Evolutionary conservation across 2,888 invertebrate genomes (phyloP), one percentile per base, ranked within the genome.

Genomic region (Eustalomyia histrio): DNA sequence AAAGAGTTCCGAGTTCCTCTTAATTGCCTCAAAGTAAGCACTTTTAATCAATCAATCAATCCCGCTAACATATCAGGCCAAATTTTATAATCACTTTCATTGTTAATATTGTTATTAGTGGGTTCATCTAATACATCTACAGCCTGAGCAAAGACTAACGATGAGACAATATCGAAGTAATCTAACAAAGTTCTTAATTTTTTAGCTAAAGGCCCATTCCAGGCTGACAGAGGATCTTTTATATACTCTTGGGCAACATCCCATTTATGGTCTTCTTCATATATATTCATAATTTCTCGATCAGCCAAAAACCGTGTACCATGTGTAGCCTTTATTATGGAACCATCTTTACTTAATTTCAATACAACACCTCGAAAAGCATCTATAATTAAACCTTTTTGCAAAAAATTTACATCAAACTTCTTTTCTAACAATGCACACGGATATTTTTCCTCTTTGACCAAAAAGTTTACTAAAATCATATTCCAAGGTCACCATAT

Each of bases 311-410:
- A 88, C 52, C 87, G 92, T 0, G 93, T 93, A 5, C 95, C 96
- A 89, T 96, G 95, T 68, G 92, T 91, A 0, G 94, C 95, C 84
- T 92, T 92, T 33, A 93, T 86, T 72, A 96, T 94, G 10, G 87
- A 87, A 0, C 95, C 95, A 86, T 93, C 91, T 2, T 91, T 87
- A 61, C 92, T 91, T 7, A 95, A 89, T 87, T 94, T 93, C 10
- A 96, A 85, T 12, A 95, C 88, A 86, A 93, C 93, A 1, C 95
- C 95, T 24, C 90, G 92, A 21, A 92, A 91, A 52, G 93, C 92
- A 87, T 96, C 96, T n/a, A 95, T 87, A 63, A 95, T 91, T 9
- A 96, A 89, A 0, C 95, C 95, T 86, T 94, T 94, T 83, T 94
- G 93, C 85, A 95, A 89, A 85, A 95, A 95, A 87, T 95, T 94